phyloP scores from a whole-genome alignment of 2,113 vertebrate genomes.

The Sorex fumeus region DNA sequence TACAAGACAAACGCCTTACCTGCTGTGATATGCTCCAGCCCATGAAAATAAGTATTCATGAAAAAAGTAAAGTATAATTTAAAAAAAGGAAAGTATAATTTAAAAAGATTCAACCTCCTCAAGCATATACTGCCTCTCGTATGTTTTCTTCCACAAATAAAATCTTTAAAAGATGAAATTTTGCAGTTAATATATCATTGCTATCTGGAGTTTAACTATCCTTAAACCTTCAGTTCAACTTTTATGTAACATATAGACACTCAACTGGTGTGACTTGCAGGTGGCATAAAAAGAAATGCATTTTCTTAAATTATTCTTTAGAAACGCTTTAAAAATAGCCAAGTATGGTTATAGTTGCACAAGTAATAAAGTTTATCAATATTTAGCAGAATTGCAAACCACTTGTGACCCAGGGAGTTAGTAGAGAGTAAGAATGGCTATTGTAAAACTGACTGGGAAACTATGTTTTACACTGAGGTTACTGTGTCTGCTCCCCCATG shows the following conservation, averaged over 20 bases:
- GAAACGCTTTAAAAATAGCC: neutral
- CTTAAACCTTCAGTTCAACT: slow-evolving; percentile 31
- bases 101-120: neutral
- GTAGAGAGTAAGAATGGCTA: rapidly evolving
- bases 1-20: no score
- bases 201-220: neutral
- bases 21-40: no score
- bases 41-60: slow-evolving; percentile 1
- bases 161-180: slow-evolving; percentile 12
- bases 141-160: neutral
- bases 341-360: neutral
- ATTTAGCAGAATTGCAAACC: neutral
- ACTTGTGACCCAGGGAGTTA: neutral
- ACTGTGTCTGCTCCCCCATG: neutral
- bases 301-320: neutral
- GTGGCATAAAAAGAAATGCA: slow-evolving; percentile 14
- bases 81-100: neutral
- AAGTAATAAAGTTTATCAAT: neutral
- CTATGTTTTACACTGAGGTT: neutral
- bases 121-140: neutral
- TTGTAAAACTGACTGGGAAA: neutral
- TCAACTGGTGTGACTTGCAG: neutral
- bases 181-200: neutral
- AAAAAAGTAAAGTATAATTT: neutral
- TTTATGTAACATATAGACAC: neutral